Evolutionary conservation across 2,888 invertebrate genomes (phyloP).

Genomic region (Gymnoscelis rufifasciata): DNA sequence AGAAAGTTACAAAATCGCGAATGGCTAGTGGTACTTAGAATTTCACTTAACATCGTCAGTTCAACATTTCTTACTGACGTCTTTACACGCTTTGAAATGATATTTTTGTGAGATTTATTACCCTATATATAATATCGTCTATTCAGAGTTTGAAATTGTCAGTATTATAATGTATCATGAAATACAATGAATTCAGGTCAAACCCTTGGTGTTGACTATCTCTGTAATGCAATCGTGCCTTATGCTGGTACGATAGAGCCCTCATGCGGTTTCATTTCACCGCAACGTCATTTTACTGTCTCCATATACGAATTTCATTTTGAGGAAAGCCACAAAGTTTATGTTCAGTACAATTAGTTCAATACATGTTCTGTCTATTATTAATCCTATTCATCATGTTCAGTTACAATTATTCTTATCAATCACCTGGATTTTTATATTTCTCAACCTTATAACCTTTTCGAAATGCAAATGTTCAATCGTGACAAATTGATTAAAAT

Average conservation of each 20-base stretch:
- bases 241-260: constrained; percentile 55
- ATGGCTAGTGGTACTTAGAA: no score
- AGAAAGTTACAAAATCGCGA: no score
- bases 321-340: constrained; percentile 13
- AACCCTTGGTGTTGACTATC: constrained; percentile 35
- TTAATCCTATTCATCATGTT: background rate
- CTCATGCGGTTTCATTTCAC: constrained; percentile 49
- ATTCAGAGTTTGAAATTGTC: background rate
- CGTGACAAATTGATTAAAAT: constrained; percentile 67
- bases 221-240: constrained; percentile 29
- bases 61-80: no score
- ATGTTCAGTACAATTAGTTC: background rate
- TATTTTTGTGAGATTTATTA: no score
- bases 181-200: constrained; percentile 31
- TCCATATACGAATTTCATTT: constrained; percentile 31
- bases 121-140: background rate
- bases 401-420: constrained; percentile 23
- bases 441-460: constrained; percentile 49
- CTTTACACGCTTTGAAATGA: no score
- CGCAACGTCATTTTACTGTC: constrained; percentile 39
- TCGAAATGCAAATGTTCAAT: constrained; percentile 51
- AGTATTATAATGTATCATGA: constrained; percentile 4
- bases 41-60: no score
- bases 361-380: background rate
- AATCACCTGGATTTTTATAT: constrained; percentile 46